Conservation (phyloP, 2,888 invertebrate species). For the Ecdyonurus torrentis region DNA sequence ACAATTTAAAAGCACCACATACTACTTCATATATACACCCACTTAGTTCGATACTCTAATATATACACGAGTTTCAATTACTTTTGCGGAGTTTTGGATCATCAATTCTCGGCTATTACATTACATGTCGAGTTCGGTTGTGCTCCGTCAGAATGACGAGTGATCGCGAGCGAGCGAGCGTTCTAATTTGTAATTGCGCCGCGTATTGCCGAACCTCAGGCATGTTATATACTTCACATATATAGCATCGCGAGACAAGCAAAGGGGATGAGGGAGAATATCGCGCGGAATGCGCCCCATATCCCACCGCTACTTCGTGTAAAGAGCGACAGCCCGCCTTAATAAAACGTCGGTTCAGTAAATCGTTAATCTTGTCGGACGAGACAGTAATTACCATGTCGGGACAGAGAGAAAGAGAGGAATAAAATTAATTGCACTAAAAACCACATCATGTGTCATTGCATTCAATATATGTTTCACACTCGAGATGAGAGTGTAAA, state of each 20-base stretch:
- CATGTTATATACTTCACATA: too few relatives aligned
- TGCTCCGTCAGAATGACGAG: neutral
- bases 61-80: neutral
- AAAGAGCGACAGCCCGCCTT: neutral
- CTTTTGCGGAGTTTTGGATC: neutral
- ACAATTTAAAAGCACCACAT: too few relatives aligned
- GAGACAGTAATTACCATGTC: neutral
- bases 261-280: neutral
- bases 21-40: too few relatives aligned
- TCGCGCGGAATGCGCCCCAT: neutral
- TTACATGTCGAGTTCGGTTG: neutral
- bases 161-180: neutral
- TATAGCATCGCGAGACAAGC: neutral
- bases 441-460: too few relatives aligned
- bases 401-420: neutral
- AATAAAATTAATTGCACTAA: neutral
- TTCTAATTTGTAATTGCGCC: slow-evolving; percentile 1
- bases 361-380: neutral
- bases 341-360: neutral
- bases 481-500: too few relatives aligned
- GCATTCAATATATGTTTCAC: too few relatives aligned
- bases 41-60: too few relatives aligned
- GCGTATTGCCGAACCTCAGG: neutral
- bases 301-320: neutral
- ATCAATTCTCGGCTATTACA: neutral